phyloP scores from a whole-genome alignment of 2,797 vertebrate genomes.

The Sebastes iracundus region DNA sequence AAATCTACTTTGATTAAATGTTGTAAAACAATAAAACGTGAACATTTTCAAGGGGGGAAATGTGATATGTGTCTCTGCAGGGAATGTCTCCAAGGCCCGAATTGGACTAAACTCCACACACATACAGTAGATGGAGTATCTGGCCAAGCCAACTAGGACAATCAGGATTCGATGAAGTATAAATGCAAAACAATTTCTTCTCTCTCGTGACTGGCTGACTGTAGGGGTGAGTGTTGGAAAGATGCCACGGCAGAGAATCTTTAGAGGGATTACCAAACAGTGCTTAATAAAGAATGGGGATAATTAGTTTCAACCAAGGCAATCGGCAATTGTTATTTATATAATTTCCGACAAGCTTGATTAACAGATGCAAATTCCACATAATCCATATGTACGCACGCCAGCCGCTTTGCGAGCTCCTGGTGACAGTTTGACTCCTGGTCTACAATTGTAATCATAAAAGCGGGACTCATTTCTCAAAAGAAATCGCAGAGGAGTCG shows the following conservation, averaged over 20 bases:
- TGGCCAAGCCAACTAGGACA: conserved; percentile 9
- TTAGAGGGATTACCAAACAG: conserved; percentile 58
- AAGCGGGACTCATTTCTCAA: conserved; percentile 37
- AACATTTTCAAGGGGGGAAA: not conserved
- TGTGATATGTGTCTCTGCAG: not conserved
- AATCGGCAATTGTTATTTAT: conserved; percentile 70
- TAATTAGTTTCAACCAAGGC: conserved; percentile 61
- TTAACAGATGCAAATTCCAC: conserved; percentile 65
- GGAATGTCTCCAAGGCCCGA: conserved; percentile 3
- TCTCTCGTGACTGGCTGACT: conserved; percentile 30
- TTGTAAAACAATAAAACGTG: not conserved
- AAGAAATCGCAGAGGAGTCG: conserved; percentile 34
- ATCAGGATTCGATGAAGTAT: conserved; percentile 35
- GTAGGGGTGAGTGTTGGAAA: conserved; percentile 41
- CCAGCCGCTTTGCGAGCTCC: conserved; percentile 22
- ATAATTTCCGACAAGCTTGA: conserved; percentile 57
- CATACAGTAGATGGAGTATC: not conserved
- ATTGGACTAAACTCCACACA: conserved; percentile 11
- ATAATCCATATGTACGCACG: conserved; percentile 45
- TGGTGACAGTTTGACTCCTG: conserved; percentile 40
- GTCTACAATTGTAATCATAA: conserved; percentile 36
- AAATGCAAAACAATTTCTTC: conserved; percentile 30
- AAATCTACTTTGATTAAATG: not conserved
- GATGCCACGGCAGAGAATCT: conserved; percentile 39
- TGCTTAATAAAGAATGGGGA: conserved; percentile 60